Evolutionary conservation across 1,140 invertebrate genomes (phyloP).

Genomic region (Heliconius himera): DNA sequence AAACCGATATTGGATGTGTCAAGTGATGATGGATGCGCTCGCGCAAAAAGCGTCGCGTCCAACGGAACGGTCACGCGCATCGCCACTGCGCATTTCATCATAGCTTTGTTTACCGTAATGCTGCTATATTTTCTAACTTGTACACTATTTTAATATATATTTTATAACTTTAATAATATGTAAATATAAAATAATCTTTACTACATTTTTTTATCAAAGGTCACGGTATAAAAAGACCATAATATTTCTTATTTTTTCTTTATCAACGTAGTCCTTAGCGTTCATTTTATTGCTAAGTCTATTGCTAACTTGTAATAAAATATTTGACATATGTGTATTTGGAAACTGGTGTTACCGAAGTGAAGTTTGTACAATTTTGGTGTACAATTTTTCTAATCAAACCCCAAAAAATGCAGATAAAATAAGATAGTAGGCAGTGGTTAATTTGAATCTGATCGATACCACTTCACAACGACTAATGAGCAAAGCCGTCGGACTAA

Average conservation of each 20-base stretch:
- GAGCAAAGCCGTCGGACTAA: constrained; percentile 67
- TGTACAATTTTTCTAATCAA: constrained; percentile 16
- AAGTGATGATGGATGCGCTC: constrained; percentile 75
- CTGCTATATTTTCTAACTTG: constrained; percentile 27
- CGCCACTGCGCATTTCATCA: constrained; percentile 50
- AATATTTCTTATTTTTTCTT: no score
- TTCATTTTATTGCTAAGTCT: no score
- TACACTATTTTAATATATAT: constrained; percentile 8
- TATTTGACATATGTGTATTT: no score
- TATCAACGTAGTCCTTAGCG: no score
- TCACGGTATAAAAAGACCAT: no score
- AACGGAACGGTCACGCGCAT: constrained; percentile 67
- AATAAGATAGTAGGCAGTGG: constrained; percentile 40
- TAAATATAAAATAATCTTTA: no score
- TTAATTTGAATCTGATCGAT: constrained; percentile 58
- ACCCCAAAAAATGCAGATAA: constrained; percentile 37
- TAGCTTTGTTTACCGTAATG: constrained; percentile 50
- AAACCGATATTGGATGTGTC: constrained; percentile 80
- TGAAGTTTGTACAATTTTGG: not conserved
- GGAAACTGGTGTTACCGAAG: no score
- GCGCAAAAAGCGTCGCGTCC: constrained; percentile 67
- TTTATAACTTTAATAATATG: not conserved
- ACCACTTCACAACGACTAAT: constrained; percentile 62
- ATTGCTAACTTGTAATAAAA: no score
- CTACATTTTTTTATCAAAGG: not conserved